Evolutionary conservation across 2,113 vertebrate genomes (phyloP), one percentile per base, ranked within the genome.

Genomic region (Cyprinodon tularosa): DNA sequence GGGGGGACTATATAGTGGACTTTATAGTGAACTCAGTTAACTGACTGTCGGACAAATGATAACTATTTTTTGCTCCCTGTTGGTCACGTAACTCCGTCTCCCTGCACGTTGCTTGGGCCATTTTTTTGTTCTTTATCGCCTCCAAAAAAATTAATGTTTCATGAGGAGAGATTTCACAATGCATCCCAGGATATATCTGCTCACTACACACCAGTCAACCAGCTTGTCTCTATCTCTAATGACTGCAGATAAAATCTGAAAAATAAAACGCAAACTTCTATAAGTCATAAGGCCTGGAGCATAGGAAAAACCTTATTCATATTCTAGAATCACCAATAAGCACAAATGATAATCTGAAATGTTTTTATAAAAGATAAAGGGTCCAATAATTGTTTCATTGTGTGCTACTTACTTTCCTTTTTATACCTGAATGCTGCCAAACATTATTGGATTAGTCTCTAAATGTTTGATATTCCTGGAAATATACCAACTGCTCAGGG

Each of bases 391-490:
- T 17, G n/a, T 36, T 6, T 63, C 22, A 71, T 37, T 70, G 4
- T 44, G 9, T 47, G 6, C 38, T 4, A 15, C n/a, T 59, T 40
- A 5, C 1, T 17, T 12, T 13, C 12, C n/a, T 29, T 48, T 40
- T 12, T 50, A 5, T 74, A 81, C 68, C 62, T 77, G 13, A 17
- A 38, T 50, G 9, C 20, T 40, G 37, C 40, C 17, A 42, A 63
- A 50, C 47, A 64, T 29, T 70, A 14, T 78, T 65, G 80, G 68
- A 74, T 82, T 70, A 50, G 29, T 70, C 13, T 53, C 63, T 13
- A 68, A 39, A 38, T 65, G 70, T n/a, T 78, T 42, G 38, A 68
- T 72, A 76, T 86, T 82, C 71, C 45, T 88, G 83, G 83, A 85
- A 78, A 80, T 81, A 42, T 2, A 57, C 70, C 72, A 17, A 69